These are phyloP conservation scores for Orussus abietinus DNA, from an alignment of 1,140 invertebrate genomes.

Conservation along the genomic window DNA sequence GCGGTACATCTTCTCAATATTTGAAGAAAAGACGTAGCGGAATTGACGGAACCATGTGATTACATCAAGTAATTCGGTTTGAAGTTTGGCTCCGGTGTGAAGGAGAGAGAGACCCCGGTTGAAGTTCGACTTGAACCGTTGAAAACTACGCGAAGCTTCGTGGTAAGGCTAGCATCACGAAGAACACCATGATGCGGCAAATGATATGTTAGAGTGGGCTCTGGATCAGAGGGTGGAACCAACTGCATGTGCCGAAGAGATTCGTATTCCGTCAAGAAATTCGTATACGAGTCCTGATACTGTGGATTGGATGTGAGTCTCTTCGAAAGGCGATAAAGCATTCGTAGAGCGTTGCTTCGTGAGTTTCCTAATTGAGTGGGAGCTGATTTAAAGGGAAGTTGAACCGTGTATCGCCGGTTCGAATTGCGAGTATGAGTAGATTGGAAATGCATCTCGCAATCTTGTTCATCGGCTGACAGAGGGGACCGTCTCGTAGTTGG, in stretches of 20 bases:
- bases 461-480: slow-evolving; percentile 11
- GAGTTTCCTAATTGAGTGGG: slow-evolving; percentile 19
- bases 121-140: slow-evolving; percentile 35
- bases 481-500: background rate
- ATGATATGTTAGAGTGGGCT: background rate
- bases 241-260: slow-evolving; percentile 33
- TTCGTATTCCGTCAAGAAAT: slow-evolving; percentile 40
- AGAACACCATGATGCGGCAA: slow-evolving; percentile 22
- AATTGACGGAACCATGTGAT: slow-evolving; percentile 7
- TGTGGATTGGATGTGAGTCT: slow-evolving; percentile 15
- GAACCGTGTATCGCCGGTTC: slow-evolving; percentile 16
- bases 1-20: slow-evolving; percentile 21
- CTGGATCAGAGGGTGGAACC: background rate
- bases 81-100: slow-evolving; percentile 12
- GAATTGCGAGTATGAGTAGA: slow-evolving; percentile 7
- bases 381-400: slow-evolving; percentile 17
- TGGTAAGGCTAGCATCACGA: slow-evolving; percentile 21
- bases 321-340: slow-evolving; percentile 11
- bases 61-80: slow-evolving; percentile 7
- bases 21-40: slow-evolving; percentile 7
- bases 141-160: slow-evolving; percentile 38
- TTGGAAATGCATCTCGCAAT: slow-evolving; percentile 19
- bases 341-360: slow-evolving; percentile 3
- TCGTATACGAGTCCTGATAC: slow-evolving; percentile 23
- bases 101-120: slow-evolving; percentile 29